Percentiles rank a stretch among this genome's conserved stretches.
Conservation (phyloP, 2,797 vertebrate species). For the Trichosurus vulpecula region DNA sequence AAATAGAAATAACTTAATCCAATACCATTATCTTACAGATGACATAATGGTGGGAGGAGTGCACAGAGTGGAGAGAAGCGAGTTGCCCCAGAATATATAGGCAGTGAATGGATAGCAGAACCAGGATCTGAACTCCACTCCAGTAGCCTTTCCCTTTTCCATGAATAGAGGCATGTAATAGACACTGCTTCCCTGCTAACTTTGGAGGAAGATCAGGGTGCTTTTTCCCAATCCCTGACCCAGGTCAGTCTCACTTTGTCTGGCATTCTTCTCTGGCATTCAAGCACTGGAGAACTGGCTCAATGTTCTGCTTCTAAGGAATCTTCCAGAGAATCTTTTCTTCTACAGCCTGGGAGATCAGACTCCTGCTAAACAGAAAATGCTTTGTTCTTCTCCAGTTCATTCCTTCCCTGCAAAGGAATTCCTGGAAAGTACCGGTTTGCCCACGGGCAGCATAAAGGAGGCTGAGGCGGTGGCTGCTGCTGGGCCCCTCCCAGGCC, state of each 20-base stretch:
- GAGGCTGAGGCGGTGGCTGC: not conserved
- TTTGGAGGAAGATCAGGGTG: not conserved
- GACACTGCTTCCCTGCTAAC: not conserved
- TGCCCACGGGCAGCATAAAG: not conserved
- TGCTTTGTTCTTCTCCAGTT: conserved; percentile 34
- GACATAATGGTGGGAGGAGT: not conserved
- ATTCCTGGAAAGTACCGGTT: conserved; percentile 45
- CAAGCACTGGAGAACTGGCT: not conserved
- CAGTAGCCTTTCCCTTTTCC: not conserved
- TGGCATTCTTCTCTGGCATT: not conserved
- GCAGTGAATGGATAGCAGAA: not conserved
- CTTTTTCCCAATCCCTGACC: not conserved
- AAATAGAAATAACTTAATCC: not conserved
- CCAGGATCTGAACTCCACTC: not conserved
- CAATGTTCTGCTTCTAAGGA: not conserved
- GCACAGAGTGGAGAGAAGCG: not conserved
- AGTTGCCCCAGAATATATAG: not conserved
- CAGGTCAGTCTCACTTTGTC: not conserved
- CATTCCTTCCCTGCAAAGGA: not conserved
- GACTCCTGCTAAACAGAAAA: conserved; percentile 10
- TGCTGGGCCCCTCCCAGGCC: not conserved
- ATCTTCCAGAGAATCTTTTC: conserved; percentile 11
- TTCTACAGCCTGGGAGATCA: conserved; percentile 16
- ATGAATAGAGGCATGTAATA: not conserved
- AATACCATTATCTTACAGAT: not conserved